phyloP scores from a whole-genome alignment of 1,140 invertebrate genomes.

The Battus philenor region DNA sequence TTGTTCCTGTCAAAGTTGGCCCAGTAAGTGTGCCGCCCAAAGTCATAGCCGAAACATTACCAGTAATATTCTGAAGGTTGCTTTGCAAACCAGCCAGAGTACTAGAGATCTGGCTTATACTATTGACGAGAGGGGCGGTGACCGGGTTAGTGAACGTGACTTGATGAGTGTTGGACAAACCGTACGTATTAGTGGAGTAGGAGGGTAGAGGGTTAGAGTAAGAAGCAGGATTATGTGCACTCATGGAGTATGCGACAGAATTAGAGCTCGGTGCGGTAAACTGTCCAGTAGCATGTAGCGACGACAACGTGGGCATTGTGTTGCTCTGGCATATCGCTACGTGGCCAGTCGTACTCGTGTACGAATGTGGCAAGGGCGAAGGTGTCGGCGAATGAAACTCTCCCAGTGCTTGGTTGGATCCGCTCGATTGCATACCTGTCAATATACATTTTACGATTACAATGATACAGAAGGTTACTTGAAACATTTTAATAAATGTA shows the following conservation, averaged over 20 bases:
- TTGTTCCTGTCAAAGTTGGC: constrained; percentile 51
- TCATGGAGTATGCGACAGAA: constrained; percentile 69
- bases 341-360: constrained; percentile 69
- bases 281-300: constrained; percentile 71
- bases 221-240: constrained; percentile 69
- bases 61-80: constrained; percentile 66
- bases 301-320: constrained; percentile 78
- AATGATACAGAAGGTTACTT: too few species aligned
- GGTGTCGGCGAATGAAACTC: constrained; percentile 76
- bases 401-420: constrained; percentile 77
- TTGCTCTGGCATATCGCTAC: constrained; percentile 76
- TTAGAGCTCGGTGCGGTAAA: constrained; percentile 74
- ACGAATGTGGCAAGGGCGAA: constrained; percentile 77
- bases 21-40: constrained; percentile 50
- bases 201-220: constrained; percentile 68
- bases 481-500: too few species aligned
- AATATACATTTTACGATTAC: constrained; percentile 17
- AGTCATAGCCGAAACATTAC: constrained; percentile 63
- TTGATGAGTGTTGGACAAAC: constrained; percentile 73
- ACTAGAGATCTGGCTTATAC: constrained; percentile 71
- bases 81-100: constrained; percentile 69
- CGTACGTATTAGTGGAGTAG: constrained; percentile 62
- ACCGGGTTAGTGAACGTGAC: constrained; percentile 76
- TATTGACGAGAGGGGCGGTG: constrained; percentile 68
- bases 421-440: constrained; percentile 76